Base-by-base conservation (phyloP, 2,888 invertebrate genomes). In the Teinopalpus imperialis region DNA sequence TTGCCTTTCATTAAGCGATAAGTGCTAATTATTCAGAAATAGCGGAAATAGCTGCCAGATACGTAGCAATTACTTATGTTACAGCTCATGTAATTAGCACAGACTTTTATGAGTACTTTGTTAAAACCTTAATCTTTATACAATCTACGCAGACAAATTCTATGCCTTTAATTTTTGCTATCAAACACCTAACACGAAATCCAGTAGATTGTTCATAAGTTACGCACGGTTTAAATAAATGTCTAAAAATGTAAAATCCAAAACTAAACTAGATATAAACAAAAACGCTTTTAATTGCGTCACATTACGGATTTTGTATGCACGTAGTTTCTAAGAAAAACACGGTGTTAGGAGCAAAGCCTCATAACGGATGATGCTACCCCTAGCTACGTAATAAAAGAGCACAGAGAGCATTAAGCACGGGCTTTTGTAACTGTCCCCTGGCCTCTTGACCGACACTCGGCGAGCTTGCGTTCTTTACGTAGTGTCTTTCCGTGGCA, bases 391-490 rank as follows among this genome's bases (percentile, higher is more conserved):
- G 36, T 20, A 13, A 30, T 34, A 32, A 40, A 24, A 44, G 24
- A 18, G 31, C 16, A 13, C 8, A 8, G 32, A 1, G 10, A 8
- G 29, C 45, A 34, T 39, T 40, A 40, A 14, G 32, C 34, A 6
- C 26, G 40, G n/a, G 16, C 27, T 27, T 32, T 34, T 13, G 51
- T 68, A 66, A 66, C 64, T 66, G 67, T 67, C 63, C 53, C 52
- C 52, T 64, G 69, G 50, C 67, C 69, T 51, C 63, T 62, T 66
- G 67, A 69, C 66, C 67, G 63, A 67, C 57, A 63, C 61, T 61
- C 49, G 21, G 24, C 27, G 26, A 23, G 41, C 29, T 43, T 18
- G 42, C 34, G 41, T 46, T 42, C 36, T 40, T 43, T 37, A 21
- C 43, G 45, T 40, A 36, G 36, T 48, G 45, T 23, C 37, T 40